Evolutionary conservation across 2,797 vertebrate species (phyloP), one percentile per base, ranked within the genome.

Genomic region (Linurgus olivaceus): DNA sequence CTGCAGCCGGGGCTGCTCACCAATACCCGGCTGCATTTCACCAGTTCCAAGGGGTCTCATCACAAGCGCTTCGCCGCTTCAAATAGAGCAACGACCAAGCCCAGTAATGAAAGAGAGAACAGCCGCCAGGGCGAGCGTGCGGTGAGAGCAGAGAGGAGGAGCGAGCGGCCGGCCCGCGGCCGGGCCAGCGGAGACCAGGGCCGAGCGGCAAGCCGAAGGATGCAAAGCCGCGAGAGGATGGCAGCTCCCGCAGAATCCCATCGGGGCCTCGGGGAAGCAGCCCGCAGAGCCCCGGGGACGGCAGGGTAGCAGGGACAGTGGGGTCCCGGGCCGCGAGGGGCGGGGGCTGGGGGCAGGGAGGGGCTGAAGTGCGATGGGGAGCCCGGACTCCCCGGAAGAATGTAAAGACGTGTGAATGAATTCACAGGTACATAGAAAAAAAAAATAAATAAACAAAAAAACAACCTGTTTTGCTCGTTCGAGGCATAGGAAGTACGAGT

Each of bases 21-120:
- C 26, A 7, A 1, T 5, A 12, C 7, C 26, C 5, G 20, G 19
- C 33, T 35, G 65, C 37, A 0, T 61, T 79, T 58, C 78, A 5
- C 24, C 33, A 3, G 0, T 10, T 75, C 38, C 50, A 2, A 18
- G 3, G 6, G 11, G 7, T 35, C 65, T 66, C 48, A 2, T 12
- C 13, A 0, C 2, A 9, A 73, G 23, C 17, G 9, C n/a, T 70
- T 58, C 62, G 14, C 29, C 11, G 5, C 31, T n/a, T 45, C 47
- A 11, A 35, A 28, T 9, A 31, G 59, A 77, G 29, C 38, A 14
- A 3, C 28, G 6, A 16, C n/a, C 13, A 1, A 12, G 38, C 9
- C 13, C 35, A 17, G 21, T 11, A 14, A 38, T 5, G 26, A 23
- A 37, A 3, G 15, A 26, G 33, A 11, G 35, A 67, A 10, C 1